These are phyloP conservation scores for Macrostomum lignano DNA, from an alignment of 1,140 invertebrate genomes.

Conservation along the genomic window DNA sequence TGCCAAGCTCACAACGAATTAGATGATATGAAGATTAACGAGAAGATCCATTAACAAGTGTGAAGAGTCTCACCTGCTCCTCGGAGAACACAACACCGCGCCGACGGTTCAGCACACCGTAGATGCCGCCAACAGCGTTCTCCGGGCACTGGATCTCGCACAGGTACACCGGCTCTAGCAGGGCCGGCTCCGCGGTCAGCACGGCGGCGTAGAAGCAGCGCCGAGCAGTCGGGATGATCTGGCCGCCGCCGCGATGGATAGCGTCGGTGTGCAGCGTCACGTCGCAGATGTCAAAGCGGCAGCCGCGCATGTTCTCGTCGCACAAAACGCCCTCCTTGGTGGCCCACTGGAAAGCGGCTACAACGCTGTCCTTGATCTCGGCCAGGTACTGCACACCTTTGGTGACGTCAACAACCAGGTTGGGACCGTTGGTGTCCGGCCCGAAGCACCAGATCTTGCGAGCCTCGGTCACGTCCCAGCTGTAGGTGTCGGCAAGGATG, in stretches of 20 bases:
- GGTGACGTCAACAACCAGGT: conserved; percentile 81
- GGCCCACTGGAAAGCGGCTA: conserved; percentile 98
- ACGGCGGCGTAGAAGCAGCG: conserved; percentile 78
- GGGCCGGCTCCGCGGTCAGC: conserved; percentile 59
- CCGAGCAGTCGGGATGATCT: conserved; percentile 96
- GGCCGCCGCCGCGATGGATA: conserved; percentile 97
- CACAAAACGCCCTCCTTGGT: conserved; percentile 69
- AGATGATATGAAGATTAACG: too few relatives aligned
- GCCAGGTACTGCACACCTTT: conserved; percentile 92
- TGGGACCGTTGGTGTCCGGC: conserved; percentile 87
- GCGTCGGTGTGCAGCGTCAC: conserved; percentile 96
- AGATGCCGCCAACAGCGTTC: conserved; percentile 71
- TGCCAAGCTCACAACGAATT: too few relatives aligned
- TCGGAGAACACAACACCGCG: conserved; percentile 88
- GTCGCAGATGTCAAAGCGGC: conserved; percentile 93
- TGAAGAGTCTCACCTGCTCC: too few relatives aligned
- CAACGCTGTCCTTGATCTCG: conserved; percentile 68
- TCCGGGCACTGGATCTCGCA: conserved; percentile 97
- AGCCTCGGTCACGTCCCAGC: conserved; percentile 83
- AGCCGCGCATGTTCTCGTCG: conserved; percentile 85
- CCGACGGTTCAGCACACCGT: conserved; percentile 75
- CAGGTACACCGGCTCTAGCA: conserved; percentile 93
- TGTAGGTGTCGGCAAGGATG: conserved; percentile 71
- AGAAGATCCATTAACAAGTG: too few relatives aligned
- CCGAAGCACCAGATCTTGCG: conserved; percentile 99